A percentile compares a stretch with the other conserved stretches of the same genome.
These are phyloP conservation scores for Meteorus cinctellus DNA, from an alignment of 2,888 invertebrate genomes.

Conservation along the genomic window DNA sequence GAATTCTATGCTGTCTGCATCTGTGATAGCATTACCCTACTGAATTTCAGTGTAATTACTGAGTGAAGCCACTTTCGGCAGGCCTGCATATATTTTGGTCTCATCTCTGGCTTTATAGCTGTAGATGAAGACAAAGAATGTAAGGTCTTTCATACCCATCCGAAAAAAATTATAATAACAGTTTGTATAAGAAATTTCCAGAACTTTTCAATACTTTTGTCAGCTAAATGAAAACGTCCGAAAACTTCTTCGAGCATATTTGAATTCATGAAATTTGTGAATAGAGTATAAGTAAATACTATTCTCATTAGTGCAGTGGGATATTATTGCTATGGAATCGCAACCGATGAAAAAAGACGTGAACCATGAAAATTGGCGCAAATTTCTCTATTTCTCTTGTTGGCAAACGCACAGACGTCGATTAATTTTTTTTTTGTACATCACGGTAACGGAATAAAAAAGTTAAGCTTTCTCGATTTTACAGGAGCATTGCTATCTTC, in stretches of 20 bases:
- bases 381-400: conserved; percentile 52
- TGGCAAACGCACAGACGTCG: neutral
- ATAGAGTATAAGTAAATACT: conserved; percentile 44
- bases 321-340: conserved; percentile 46
- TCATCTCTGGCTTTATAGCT: neutral
- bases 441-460: conserved; percentile 14
- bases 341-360: conserved; percentile 52
- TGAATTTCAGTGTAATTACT: conserved; percentile 12
- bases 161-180: neutral
- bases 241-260: neutral
- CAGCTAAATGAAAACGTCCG: neutral
- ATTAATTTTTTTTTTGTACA: conserved; percentile 17
- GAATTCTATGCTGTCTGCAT: neutral
- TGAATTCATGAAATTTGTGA: neutral
- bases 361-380: conserved; percentile 56
- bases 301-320: conserved; percentile 49
- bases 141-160: neutral
- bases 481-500: conserved; percentile 17
- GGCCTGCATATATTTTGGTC: conserved; percentile 17
- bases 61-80: conserved; percentile 21
- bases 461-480: conserved; percentile 31
- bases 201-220: neutral
- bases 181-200: neutral
- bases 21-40: neutral
- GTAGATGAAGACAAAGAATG: neutral